A percentile compares a stretch with the other conserved stretches of the same genome.
phyloP scores from a whole-genome alignment of 92 coral and sea anemone species.

The Palythoa heliodiscus region DNA sequence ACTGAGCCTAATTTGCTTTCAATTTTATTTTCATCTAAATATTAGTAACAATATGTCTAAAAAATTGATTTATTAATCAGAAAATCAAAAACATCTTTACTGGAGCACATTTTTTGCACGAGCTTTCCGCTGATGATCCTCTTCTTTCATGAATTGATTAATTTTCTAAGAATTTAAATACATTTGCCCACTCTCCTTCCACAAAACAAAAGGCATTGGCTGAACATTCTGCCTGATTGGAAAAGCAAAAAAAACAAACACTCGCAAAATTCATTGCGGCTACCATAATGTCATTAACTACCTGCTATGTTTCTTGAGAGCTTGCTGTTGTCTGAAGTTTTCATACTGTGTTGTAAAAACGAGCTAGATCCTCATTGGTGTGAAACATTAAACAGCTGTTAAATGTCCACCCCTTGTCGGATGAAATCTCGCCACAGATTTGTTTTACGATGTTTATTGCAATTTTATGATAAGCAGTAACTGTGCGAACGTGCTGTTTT shows the following conservation, averaged over 20 bases:
- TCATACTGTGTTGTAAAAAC: background rate
- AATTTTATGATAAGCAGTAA: background rate
- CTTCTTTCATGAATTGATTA: background rate
- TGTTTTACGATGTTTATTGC: background rate
- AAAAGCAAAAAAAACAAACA: background rate
- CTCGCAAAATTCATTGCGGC: background rate
- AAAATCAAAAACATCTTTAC: background rate
- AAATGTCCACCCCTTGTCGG: background rate
- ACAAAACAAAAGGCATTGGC: background rate
- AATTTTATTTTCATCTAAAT: background rate
- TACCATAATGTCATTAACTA: background rate
- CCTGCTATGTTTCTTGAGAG: background rate
- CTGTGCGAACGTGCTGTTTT: conserved; percentile 1
- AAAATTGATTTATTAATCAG: background rate
- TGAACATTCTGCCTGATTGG: background rate
- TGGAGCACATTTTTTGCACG: conserved; percentile 6
- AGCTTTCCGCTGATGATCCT: background rate
- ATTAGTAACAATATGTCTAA: background rate
- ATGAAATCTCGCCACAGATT: background rate
- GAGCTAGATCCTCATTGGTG: background rate
- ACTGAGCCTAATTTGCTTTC: too few species aligned
- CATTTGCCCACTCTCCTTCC: conserved; percentile 2
- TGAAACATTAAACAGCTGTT: background rate
- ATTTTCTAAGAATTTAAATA: background rate
- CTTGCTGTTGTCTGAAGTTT: background rate